phyloP scores from a whole-genome alignment of 2,888 invertebrate species.

The Acrobasis consociella region DNA sequence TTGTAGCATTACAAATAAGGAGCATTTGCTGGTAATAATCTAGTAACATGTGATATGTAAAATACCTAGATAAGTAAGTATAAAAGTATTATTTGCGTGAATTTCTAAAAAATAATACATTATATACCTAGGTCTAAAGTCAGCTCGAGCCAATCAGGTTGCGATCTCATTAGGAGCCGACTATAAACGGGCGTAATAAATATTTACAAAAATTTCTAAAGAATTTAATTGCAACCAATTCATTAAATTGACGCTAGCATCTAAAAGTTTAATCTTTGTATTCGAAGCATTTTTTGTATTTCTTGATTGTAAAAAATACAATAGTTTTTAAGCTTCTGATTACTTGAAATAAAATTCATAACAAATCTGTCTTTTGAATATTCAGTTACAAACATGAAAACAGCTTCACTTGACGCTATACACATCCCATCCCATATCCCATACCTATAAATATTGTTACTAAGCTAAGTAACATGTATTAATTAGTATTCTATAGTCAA shows the following conservation, averaged over 20 bases:
- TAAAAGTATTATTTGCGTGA: slow-evolving; percentile 1
- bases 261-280: not conserved
- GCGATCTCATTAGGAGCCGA: not conserved
- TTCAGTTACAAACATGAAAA: slow-evolving; percentile 1
- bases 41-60: not conserved
- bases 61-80: not conserved
- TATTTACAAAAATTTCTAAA: too few relatives aligned
- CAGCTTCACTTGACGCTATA: slow-evolving; percentile 9
- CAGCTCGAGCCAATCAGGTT: not conserved
- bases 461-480: slow-evolving; percentile 45
- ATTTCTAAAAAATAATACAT: not conserved
- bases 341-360: not conserved
- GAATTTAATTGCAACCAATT: not conserved
- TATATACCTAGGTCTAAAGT: too few relatives aligned
- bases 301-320: not conserved
- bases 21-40: not conserved
- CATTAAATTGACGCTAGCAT: not conserved
- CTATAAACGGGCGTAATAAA: too few relatives aligned
- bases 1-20: not conserved
- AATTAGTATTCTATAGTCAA: slow-evolving; percentile 44
- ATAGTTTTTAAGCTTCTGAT: not conserved
- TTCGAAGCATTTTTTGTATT: not conserved
- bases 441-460: slow-evolving; percentile 29
- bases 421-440: slow-evolving; percentile 23
- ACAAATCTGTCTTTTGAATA: not conserved